phyloP scores from a whole-genome alignment of 2,113 vertebrate genomes.

The Oreocharis arfaki region DNA sequence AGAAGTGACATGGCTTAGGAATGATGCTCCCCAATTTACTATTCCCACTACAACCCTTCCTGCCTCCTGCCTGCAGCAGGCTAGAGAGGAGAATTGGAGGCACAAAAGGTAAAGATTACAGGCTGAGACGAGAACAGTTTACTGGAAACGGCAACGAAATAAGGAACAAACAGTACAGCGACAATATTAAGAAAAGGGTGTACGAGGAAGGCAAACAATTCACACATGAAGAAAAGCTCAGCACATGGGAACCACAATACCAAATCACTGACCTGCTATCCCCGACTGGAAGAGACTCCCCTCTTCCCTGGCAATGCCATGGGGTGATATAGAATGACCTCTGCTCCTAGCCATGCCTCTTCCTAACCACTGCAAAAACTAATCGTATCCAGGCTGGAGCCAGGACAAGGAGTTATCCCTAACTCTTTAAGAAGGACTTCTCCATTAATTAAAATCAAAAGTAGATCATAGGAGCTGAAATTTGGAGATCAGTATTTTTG shows the following conservation, averaged over 20 bases:
- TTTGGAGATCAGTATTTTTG: neutral
- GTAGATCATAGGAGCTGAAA: neutral
- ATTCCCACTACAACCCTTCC: neutral
- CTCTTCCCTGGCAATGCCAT: rapidly evolving
- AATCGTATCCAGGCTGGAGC: neutral
- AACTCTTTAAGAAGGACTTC: neutral
- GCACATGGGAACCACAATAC: neutral
- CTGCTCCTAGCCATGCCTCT: neutral
- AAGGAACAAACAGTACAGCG: neutral
- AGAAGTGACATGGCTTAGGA: neutral
- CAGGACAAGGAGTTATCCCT: neutral
- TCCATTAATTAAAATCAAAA: neutral
- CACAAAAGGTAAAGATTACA: neutral
- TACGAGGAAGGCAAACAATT: neutral
- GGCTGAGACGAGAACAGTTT: neutral
- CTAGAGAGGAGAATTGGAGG: neutral
- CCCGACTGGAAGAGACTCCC: neutral
- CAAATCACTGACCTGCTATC: rapidly evolving
- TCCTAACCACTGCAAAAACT: neutral
- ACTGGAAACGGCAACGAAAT: neutral
- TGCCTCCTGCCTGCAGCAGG: neutral
- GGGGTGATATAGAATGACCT: neutral
- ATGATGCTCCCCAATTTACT: neutral
- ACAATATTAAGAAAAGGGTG: neutral
- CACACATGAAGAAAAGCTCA: neutral